Conservation (phyloP, 2,888 invertebrate genomes). For the Andrena chrysosceles region DNA sequence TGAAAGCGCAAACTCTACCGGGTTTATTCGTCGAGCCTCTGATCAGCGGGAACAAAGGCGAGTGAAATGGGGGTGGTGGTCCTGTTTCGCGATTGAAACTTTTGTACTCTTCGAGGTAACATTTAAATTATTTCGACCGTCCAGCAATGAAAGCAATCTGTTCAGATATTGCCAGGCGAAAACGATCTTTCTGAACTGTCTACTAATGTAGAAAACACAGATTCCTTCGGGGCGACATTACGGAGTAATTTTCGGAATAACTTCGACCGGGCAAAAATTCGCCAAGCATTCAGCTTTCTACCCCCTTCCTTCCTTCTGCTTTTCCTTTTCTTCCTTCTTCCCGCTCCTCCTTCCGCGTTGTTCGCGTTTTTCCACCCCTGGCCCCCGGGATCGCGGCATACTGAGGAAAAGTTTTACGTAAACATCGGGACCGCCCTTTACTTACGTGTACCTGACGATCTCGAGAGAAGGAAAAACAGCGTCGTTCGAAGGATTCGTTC, state of each 20-base stretch:
- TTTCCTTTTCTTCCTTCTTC: slow-evolving; percentile 12
- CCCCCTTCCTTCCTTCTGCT: not conserved
- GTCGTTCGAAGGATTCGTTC: slow-evolving; percentile 40
- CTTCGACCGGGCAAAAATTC: slow-evolving; percentile 25
- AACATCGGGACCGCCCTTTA: slow-evolving; percentile 62
- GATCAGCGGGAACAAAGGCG: not conserved
- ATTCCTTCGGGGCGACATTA: slow-evolving; percentile 5
- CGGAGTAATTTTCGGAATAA: slow-evolving; percentile 34
- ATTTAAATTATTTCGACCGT: not conserved
- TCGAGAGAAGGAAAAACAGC: slow-evolving; percentile 42
- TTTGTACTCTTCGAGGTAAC: slow-evolving; percentile 3
- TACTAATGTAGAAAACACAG: slow-evolving; percentile 1
- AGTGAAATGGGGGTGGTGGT: not conserved
- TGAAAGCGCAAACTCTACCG: not conserved
- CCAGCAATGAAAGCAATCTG: not conserved
- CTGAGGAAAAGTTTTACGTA: slow-evolving; percentile 62
- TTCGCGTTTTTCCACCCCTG: slow-evolving; percentile 35
- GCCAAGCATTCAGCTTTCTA: slow-evolving; percentile 22
- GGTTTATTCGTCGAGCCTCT: not conserved
- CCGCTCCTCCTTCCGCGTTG: slow-evolving; percentile 21
- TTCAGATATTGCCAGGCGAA: too few species aligned
- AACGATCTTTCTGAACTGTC: not conserved
- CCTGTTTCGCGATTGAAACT: slow-evolving; percentile 21
- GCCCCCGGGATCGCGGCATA: slow-evolving; percentile 29
- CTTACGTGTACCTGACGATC: slow-evolving; percentile 48